phyloP scores from a whole-genome alignment of 2,113 vertebrate genomes.

The Chitala chitala region DNA sequence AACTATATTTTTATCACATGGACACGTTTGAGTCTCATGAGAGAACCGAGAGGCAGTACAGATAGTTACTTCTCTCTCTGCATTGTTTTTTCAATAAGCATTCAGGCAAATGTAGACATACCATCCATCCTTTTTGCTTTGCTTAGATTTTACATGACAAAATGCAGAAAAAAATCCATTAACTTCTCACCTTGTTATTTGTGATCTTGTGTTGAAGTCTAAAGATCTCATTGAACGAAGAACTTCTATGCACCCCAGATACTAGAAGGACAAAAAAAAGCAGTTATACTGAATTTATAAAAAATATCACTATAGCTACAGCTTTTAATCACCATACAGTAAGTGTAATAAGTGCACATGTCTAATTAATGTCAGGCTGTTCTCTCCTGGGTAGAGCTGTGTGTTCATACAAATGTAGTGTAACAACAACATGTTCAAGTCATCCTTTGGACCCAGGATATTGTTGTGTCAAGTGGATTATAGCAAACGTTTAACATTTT shows the following conservation, averaged over 20 bases:
- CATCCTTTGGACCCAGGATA: not conserved
- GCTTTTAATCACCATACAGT: not conserved
- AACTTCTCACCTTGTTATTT: constrained; percentile 65
- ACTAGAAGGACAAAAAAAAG: constrained; percentile 55
- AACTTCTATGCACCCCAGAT: constrained; percentile 72
- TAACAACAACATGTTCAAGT: not conserved
- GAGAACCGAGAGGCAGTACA: constrained; percentile 54
- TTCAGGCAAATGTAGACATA: not conserved
- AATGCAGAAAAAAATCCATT: not conserved
- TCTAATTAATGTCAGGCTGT: not conserved
- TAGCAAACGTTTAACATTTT: too few relatives aligned
- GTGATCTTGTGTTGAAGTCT: constrained; percentile 71
- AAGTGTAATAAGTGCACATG: not conserved
- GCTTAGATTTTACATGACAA: not conserved
- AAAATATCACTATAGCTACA: not conserved
- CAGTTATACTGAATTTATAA: not conserved
- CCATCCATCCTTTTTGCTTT: not conserved
- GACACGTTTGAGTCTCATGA: constrained; percentile 48
- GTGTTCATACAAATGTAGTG: not conserved
- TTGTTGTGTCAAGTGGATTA: not conserved
- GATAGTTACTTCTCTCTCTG: constrained; percentile 26
- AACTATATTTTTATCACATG: constrained; percentile 26
- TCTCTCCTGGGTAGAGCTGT: not conserved
- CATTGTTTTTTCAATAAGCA: constrained; percentile 35
- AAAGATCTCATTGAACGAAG: constrained; percentile 74